Evolutionary conservation across 2,888 invertebrate species (phyloP), one percentile per base, ranked within the genome.

Genomic region (Hermodice carunculata): DNA sequence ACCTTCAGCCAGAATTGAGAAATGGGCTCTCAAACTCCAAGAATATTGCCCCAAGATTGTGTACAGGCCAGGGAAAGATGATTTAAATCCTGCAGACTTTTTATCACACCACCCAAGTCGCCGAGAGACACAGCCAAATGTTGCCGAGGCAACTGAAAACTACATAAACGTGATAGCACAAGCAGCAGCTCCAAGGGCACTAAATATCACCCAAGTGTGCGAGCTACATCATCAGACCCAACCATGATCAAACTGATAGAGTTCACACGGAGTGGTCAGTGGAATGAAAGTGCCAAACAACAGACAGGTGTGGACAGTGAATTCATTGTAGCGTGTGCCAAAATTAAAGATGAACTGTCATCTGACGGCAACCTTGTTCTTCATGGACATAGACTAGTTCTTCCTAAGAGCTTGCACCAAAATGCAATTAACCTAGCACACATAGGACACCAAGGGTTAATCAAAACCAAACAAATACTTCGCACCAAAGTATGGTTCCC

Each of bases 1-100:
- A n/a, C n/a, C n/a, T 11, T 62, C 58, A 49, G 71, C 78, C 6
- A 59, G 76, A 29, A 69, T 78, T 0, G 69, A 77, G 59, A 32
- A 77, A 32, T 75, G 76, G 76, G 57, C 70, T 3, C 59, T 77
- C 17, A 24, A 63, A 44, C 52, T 75, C 14, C 67, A 65, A 57
- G 66, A 54, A 26, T 73, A 71, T 43, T 53, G 34, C 31, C 66
- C 64, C 34, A 32, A 34, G 17, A 62, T 74, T 8, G 22, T 42
- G 8, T 67, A 76, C 51, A 58, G 61, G 22, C 61, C 73, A n/a
- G 74, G 75, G 2, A 32, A 31, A 42, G 64, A 66, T 29, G n/a
- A n/a, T n/a, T n/a, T n/a, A n/a, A 76, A 75, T 42, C 67, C 65
- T 29, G 58, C 57, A 28, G 51, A 64, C 31, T n/a, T n/a, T n/a